A percentile compares a stretch with the other conserved stretches of the same genome.
These are phyloP conservation scores for Uloborus plumipes DNA, from an alignment of 2,888 invertebrate genomes.

Conservation along the genomic window DNA sequence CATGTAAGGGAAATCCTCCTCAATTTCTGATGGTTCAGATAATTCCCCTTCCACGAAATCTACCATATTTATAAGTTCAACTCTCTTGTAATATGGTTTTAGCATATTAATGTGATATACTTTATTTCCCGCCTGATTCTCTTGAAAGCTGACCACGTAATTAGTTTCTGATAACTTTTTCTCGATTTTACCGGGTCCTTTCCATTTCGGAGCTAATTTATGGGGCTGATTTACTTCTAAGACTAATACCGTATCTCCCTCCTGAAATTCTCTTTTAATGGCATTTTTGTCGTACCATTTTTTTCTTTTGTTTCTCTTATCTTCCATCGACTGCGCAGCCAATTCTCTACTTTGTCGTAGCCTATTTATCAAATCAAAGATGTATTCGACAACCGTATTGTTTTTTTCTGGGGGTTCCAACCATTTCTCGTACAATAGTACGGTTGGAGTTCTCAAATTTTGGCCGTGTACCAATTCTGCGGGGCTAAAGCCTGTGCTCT, in stretches of 20 bases:
- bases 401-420: background rate
- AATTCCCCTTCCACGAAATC: background rate
- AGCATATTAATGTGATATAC: background rate
- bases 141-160: background rate
- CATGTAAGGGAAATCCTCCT: background rate
- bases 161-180: background rate
- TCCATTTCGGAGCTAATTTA: conserved; percentile 6
- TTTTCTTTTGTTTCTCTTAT: background rate
- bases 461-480: background rate
- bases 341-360: background rate
- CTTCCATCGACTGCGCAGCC: background rate
- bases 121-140: background rate
- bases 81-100: too few species aligned
- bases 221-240: background rate
- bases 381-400: background rate
- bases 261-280: conserved; percentile 4
- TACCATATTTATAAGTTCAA: background rate
- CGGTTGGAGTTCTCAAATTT: background rate
- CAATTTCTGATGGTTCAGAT: background rate
- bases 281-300: conserved; percentile 1
- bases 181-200: background rate
- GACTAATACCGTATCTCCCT: background rate
- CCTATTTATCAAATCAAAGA: background rate
- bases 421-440: background rate
- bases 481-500: background rate